phyloP scores from a whole-genome alignment of 2,113 vertebrate species.

The Phylloscopus whistleri region DNA sequence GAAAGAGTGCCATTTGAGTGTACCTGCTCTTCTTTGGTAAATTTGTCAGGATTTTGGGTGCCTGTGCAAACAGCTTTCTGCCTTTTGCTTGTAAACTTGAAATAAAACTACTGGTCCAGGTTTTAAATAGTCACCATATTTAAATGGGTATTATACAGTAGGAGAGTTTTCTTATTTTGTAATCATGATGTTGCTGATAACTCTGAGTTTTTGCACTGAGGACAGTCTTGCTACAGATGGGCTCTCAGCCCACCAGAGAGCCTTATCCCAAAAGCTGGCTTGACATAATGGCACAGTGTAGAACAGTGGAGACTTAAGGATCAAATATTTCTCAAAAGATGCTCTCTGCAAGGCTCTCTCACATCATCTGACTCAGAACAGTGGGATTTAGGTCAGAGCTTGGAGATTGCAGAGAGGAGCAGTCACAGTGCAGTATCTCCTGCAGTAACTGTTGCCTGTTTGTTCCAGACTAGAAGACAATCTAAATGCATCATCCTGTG shows the following conservation, averaged over 20 bases:
- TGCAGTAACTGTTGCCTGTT: background rate
- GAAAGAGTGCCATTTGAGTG: background rate
- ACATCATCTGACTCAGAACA: background rate
- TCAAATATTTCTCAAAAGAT: background rate
- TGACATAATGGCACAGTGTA: background rate
- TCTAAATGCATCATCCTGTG: background rate
- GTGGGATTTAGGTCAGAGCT: background rate
- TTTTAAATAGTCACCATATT: background rate
- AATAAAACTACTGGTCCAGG: background rate
- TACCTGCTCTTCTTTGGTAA: background rate
- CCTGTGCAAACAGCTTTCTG: background rate
- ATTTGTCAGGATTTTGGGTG: background rate
- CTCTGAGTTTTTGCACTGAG: conserved; percentile 13
- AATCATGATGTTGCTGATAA: background rate
- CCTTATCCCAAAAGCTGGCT: background rate
- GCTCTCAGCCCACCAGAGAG: background rate
- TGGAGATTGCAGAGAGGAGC: background rate
- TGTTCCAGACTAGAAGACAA: background rate
- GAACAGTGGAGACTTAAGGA: background rate
- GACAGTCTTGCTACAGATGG: conserved; percentile 26
- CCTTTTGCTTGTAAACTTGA: background rate
- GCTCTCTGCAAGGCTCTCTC: background rate
- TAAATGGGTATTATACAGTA: background rate
- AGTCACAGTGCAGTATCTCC: background rate
- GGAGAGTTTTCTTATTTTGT: background rate